A percentile compares a stretch with the other conserved stretches of the same genome.
These are phyloP conservation scores for Arge pagana DNA, from an alignment of 2,888 invertebrate genomes.

Conservation along the genomic window DNA sequence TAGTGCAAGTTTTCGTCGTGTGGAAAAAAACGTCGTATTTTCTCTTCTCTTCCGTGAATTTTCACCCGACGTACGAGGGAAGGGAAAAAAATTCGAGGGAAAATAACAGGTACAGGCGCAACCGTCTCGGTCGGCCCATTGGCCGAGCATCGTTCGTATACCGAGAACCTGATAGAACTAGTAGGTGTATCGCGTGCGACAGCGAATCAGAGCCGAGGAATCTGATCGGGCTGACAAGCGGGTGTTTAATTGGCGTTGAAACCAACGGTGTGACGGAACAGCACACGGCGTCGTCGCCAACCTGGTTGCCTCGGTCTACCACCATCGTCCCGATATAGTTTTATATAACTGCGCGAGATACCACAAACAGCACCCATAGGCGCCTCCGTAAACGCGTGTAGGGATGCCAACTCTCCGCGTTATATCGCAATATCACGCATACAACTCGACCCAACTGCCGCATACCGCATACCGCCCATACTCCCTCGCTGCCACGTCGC, in stretches of 20 bases:
- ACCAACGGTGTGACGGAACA: constrained; percentile 58
- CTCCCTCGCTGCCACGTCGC: background rate
- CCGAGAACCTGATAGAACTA: background rate
- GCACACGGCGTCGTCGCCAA: constrained; percentile 52
- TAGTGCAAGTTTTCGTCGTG: too few species aligned
- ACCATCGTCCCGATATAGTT: constrained; percentile 2
- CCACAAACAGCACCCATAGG: too few species aligned
- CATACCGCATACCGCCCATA: background rate
- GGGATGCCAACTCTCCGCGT: background rate
- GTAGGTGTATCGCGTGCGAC: constrained; percentile 52
- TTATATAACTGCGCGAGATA: too few species aligned
- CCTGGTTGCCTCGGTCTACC: constrained; percentile 15
- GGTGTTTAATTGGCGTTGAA: constrained; percentile 60
- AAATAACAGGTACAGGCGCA: constrained; percentile 4
- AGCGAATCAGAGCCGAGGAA: constrained; percentile 48
- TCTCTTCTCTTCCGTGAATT: too few species aligned
- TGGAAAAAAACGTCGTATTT: too few species aligned
- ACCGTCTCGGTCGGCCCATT: constrained; percentile 9
- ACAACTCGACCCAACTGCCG: too few species aligned
- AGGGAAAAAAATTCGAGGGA: too few species aligned
- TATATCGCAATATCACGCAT: too few species aligned
- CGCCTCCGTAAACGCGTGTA: background rate
- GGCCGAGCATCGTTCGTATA: constrained; percentile 7
- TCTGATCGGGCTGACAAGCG: constrained; percentile 54
- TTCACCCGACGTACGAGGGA: too few species aligned